These are phyloP conservation scores for Semotilus atromaculatus DNA, from an alignment of 2,797 vertebrate genomes.

Conservation along the genomic window DNA sequence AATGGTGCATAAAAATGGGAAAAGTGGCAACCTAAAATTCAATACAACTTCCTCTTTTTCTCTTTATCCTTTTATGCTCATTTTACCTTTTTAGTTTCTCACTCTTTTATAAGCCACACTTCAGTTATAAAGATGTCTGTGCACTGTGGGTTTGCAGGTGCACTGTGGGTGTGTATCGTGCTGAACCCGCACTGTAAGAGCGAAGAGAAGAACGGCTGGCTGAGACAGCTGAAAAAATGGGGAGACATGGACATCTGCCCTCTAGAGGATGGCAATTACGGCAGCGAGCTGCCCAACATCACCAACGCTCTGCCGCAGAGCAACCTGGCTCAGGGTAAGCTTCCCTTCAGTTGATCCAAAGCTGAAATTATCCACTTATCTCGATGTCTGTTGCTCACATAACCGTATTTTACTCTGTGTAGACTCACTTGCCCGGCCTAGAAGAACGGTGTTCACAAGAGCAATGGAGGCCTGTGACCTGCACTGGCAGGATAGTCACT, in stretches of 20 bases:
- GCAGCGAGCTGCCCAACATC: conserved; percentile 95
- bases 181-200: conserved; percentile 97
- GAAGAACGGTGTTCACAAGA: conserved; percentile 93
- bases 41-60: background rate
- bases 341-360: background rate
- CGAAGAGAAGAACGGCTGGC: conserved; percentile 94
- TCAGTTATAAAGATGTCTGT: conserved; percentile 28
- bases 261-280: conserved; percentile 96
- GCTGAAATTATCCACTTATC: background rate
- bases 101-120: background rate
- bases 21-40: conserved; percentile 1
- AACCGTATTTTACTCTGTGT: conserved; percentile 4
- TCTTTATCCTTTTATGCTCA: background rate
- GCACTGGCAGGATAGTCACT: conserved; percentile 98
- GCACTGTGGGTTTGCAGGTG: conserved; percentile 78
- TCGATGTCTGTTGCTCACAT: background rate
- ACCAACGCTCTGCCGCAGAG: conserved; percentile 95
- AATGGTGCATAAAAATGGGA: background rate
- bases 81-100: conserved; percentile 1
- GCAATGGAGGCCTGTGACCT: conserved; percentile 95
- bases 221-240: conserved; percentile 96
- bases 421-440: conserved; percentile 92
- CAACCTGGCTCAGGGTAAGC: conserved; percentile 88
- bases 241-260: conserved; percentile 96
- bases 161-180: conserved; percentile 97